Base-by-base conservation (phyloP, 2,888 invertebrate species). In the Xestoiulus laeticollis region DNA sequence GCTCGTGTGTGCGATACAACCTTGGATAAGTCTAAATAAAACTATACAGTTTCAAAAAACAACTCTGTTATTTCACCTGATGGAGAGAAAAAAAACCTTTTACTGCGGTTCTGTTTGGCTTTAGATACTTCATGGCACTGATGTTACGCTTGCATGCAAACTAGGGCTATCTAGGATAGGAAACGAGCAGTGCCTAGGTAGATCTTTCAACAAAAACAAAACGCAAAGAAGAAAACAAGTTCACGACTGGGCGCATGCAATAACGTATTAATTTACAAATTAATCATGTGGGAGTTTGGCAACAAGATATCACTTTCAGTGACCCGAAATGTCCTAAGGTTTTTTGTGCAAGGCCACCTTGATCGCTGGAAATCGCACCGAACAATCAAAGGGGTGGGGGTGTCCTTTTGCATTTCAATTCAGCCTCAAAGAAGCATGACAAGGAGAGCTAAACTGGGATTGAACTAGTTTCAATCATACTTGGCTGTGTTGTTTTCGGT, bases 271-370 rank as follows among this genome's bases (percentile, higher is more conserved):
- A 68, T 68, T 68, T 68, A 68, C 68, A 26, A 68, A 68, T 68
- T 68, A 68, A 68, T 68, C 68, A 68, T 22, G 68, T 68, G 68
- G 68, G 68, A 68, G 68, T 68, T 26, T 68, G 68, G 68, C 26
- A 68, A 68, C 68, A 26, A 68, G 68, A 68, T 68, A 68, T 68
- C 68, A 26, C 26, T 68, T 68, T 68, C 68, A 68, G 68, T 68
- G 68, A 68, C 68, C 68, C 68, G 68, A 68, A 68, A 68, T 68
- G 68, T 68, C 68, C 68, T 8, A 48, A 26, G 26, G 26, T 26
- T 26, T n/a, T 68, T 68, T 26, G 26, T 26, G 68, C 68, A 68
- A 68, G 68, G 68, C 68, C 68, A 68, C 68, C 68, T 68, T 22
- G 68, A 68, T 68, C n/a, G 68, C 68, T 12, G 26, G 22, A 59